These are phyloP conservation scores for Autographa pulchrina DNA, from an alignment of 2,888 invertebrate genomes.

Conservation along the genomic window DNA sequence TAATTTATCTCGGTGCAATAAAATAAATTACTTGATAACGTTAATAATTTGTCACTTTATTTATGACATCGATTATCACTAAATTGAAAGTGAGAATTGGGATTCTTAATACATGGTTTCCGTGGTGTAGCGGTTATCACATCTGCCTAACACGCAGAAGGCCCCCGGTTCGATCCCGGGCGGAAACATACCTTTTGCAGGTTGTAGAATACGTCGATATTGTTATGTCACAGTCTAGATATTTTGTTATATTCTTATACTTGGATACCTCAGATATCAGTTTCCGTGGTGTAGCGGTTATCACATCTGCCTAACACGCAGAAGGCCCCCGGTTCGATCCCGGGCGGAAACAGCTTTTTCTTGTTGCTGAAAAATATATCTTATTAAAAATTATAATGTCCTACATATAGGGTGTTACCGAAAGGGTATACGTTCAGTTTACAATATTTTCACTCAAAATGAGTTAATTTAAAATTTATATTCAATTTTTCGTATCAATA, in stretches of 20 bases:
- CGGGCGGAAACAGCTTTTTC: slow-evolving; percentile 92
- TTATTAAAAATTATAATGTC: too few relatives aligned
- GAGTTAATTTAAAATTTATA: too few relatives aligned
- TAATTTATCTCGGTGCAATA: not conserved
- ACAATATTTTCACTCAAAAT: too few relatives aligned
- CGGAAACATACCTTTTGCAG: slow-evolving; percentile 90
- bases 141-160: slow-evolving; percentile 97
- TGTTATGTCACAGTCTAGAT: not conserved
- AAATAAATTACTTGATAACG: not conserved
- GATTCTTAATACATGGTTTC: not conserved
- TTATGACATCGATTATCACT: not conserved
- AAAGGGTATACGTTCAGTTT: too few relatives aligned
- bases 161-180: slow-evolving; percentile 97
- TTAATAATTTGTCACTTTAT: not conserved
- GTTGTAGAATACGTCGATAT: not conserved
- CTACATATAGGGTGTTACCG: too few relatives aligned
- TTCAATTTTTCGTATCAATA: too few relatives aligned
- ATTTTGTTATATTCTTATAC: not conserved
- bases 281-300: slow-evolving; percentile 96
- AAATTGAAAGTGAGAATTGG: not conserved
- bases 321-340: slow-evolving; percentile 97
- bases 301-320: slow-evolving; percentile 92
- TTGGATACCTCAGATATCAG: slow-evolving; percentile 58
- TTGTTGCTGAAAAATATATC: not conserved
- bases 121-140: slow-evolving; percentile 95